These are phyloP conservation scores for Monomorium pharaonis DNA, from an alignment of 1,140 invertebrate species.

Conservation along the genomic window DNA sequence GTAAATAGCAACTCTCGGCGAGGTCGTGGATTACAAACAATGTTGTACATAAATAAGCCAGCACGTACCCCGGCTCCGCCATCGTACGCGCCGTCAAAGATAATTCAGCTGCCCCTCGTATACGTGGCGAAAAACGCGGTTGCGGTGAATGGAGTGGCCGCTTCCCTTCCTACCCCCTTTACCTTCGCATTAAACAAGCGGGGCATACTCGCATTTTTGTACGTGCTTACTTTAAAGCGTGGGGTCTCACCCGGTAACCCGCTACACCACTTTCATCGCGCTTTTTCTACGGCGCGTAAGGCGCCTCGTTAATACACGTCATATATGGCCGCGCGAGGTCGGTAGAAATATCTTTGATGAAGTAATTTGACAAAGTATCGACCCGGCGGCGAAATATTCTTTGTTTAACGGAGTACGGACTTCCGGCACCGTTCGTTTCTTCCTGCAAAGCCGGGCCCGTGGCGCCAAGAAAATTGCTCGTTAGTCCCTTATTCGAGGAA, in stretches of 20 bases:
- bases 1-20: neutral
- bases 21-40: conserved; percentile 30
- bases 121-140: conserved; percentile 27
- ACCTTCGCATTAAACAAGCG: conserved; percentile 34
- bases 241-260: conserved; percentile 20
- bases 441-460: conserved; percentile 33
- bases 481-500: conserved; percentile 45
- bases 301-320: conserved; percentile 29
- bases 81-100: conserved; percentile 10
- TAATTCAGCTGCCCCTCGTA: conserved; percentile 26
- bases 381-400: conserved; percentile 29
- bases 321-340: conserved; percentile 1
- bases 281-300: conserved; percentile 11
- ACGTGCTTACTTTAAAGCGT: conserved; percentile 34
- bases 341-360: conserved; percentile 39
- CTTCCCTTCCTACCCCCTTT: no score
- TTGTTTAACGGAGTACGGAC: conserved; percentile 44
- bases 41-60: conserved; percentile 19
- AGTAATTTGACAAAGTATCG: conserved; percentile 52
- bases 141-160: conserved; percentile 29
- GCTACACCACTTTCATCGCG: neutral
- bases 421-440: conserved; percentile 50
- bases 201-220: conserved; percentile 40
- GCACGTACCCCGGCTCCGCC: neutral
- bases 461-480: conserved; percentile 55